A percentile compares a stretch with the other conserved stretches of the same genome.
Conservation (phyloP, 2,888 invertebrate genomes). For the Gryllus longicercus region DNA sequence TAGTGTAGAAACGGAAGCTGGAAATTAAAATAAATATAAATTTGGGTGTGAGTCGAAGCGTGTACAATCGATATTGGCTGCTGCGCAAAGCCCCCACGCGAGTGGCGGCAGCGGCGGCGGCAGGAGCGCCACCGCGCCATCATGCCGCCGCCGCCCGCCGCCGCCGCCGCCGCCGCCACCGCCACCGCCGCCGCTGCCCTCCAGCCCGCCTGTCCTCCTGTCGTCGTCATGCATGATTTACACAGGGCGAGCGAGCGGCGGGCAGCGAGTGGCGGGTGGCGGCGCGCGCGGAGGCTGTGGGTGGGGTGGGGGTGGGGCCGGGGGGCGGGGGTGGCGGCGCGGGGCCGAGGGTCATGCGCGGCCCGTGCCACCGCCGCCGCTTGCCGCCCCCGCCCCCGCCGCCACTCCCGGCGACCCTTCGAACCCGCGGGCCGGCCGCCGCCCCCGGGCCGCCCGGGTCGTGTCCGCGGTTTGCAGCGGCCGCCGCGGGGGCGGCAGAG, state of each 20-base stretch:
- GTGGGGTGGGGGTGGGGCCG: neutral
- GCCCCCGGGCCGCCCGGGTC: neutral
- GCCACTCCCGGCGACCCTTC: neutral
- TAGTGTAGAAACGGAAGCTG: neutral
- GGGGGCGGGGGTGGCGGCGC: neutral
- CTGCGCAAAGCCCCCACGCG: conserved; percentile 17
- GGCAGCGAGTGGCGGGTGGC: neutral
- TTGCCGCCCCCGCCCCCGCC: neutral
- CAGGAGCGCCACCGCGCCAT: neutral
- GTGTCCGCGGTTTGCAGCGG: conserved; percentile 8
- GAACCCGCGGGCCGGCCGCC: neutral
- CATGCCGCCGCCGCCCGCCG: neutral
- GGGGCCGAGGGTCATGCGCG: neutral
- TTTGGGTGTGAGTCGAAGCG: conserved; percentile 17
- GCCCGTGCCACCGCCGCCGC: neutral
- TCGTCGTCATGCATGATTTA: conserved; percentile 2
- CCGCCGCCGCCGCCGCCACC: neutral
- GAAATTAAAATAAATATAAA: conserved; percentile 17
- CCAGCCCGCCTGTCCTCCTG: conserved; percentile 17
- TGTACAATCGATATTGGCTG: conserved; percentile 4
- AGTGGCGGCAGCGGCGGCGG: neutral
- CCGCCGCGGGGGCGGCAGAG: neutral
- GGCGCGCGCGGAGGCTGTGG: neutral
- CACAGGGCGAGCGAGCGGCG: conserved; percentile 8
- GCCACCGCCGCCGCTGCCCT: neutral